These are phyloP conservation scores for Manacus vitellinus DNA, from an alignment of 2,113 vertebrate genomes.

Conservation along the genomic window DNA sequence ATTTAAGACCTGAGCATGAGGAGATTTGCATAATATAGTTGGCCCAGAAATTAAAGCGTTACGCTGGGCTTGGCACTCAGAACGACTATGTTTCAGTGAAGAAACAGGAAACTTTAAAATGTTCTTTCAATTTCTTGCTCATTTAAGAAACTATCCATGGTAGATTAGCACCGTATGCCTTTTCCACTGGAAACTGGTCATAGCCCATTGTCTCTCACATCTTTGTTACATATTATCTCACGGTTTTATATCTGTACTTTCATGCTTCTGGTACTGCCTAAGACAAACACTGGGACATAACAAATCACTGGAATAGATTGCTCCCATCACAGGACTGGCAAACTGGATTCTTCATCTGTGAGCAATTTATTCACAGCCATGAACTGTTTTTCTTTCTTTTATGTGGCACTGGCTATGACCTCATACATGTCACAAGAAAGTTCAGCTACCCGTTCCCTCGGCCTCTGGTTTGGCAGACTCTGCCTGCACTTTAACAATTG, in stretches of 20 bases:
- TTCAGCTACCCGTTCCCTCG: background rate
- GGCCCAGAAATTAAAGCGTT: background rate
- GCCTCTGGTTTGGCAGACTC: background rate
- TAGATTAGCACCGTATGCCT: conserved; percentile 59
- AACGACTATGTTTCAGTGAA: conserved; percentile 10
- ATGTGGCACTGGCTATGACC: conserved; percentile 59
- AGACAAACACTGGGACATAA: conserved; percentile 63
- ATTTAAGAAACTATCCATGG: conserved; percentile 64
- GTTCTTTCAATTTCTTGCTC: conserved; percentile 69
- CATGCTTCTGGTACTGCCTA: conserved; percentile 57
- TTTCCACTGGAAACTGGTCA: conserved; percentile 52
- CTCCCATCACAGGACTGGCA: conserved; percentile 59
- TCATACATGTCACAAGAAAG: conserved; percentile 56
- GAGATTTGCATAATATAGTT: conserved; percentile 20
- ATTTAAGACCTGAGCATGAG: background rate
- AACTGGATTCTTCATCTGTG: conserved; percentile 68
- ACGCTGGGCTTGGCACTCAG: background rate
- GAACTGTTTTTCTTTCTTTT: conserved; percentile 66
- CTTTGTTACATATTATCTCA: conserved; percentile 57
- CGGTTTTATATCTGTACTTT: conserved; percentile 45
- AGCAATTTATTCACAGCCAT: conserved; percentile 70
- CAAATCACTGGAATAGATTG: conserved; percentile 67
- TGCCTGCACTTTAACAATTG: background rate
- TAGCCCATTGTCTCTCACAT: conserved; percentile 61
- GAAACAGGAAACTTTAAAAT: conserved; percentile 62